phyloP scores from a whole-genome alignment of 2,797 vertebrate species.

The Epinephelus coioides region DNA sequence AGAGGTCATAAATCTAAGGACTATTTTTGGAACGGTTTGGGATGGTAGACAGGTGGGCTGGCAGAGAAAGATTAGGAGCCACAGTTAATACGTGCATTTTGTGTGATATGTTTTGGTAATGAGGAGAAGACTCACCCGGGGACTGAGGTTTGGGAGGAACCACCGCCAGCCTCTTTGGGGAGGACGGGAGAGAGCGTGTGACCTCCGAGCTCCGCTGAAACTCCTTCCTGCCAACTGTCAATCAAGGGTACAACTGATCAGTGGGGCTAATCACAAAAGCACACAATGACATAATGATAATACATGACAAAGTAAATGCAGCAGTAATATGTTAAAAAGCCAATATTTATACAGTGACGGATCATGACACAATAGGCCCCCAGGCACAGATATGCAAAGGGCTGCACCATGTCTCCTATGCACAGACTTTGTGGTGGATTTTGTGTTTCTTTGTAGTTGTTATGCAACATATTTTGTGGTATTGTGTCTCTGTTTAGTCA shows the following conservation, averaged over 20 bases:
- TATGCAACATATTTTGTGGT: too few relatives aligned
- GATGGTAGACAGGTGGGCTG: background rate
- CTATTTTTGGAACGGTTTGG: constrained; percentile 12
- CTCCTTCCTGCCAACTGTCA: constrained; percentile 93
- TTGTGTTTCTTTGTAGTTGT: too few relatives aligned
- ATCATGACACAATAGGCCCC: too few relatives aligned
- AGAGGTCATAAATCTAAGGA: constrained; percentile 14
- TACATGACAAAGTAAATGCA: background rate
- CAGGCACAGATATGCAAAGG: too few relatives aligned
- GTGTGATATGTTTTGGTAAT: background rate
- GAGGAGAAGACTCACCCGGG: constrained; percentile 87
- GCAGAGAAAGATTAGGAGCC: background rate
- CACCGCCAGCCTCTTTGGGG: constrained; percentile 92
- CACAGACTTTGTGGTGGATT: too few relatives aligned
- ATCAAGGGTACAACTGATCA: constrained; percentile 34
- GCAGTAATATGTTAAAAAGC: background rate
- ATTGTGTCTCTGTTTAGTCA: too few relatives aligned
- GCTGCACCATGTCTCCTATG: too few relatives aligned
- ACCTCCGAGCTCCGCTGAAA: constrained; percentile 91
- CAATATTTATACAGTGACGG: too few relatives aligned
- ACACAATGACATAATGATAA: background rate
- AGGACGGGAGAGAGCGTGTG: constrained; percentile 88
- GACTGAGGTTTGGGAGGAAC: constrained; percentile 93
- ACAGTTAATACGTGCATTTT: background rate
- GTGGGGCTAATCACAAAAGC: background rate